Base-by-base conservation (phyloP, 2,888 invertebrate species). In the Sphinx pinastri region DNA sequence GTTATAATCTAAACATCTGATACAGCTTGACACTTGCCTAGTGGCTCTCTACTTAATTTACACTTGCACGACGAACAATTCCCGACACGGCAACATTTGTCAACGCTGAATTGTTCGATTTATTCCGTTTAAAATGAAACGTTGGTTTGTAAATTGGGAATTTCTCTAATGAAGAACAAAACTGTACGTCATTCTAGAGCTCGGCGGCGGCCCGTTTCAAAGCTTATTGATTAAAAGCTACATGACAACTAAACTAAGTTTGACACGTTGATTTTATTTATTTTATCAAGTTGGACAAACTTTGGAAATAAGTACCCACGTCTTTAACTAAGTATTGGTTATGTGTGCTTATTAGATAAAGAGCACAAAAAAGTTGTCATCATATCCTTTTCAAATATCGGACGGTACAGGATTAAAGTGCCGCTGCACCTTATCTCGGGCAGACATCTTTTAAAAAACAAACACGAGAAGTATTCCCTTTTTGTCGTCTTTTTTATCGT, bases 391-490 rank as follows among this genome's bases (percentile, higher is more conserved):
- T 93, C 92, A 93, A 93, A 93, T 93, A 93, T 93, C 92, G 90
- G 89, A 88, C 91, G 91, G 89, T 87, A 84, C 83, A 88, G 92
- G 93, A 93, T 93, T 93, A 93, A 94, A 93, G 93, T 88, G 93
- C 93, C 93, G 93, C 92, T 88, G 84, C 84, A 85, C 87, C 89
- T 93, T 93, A 94, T 94, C 93, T 92, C 79, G 83, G 84, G 88
- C 91, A 93, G 93, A 93, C 93, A 94, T 94, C 93, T 93, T 92
- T 93, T 93, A 93, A 93, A 94, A 93, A 94, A 93, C 93, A 94
- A 93, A 93, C 93, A 93, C 87, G 88, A 92, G 87, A 87, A 88
- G 89, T 92, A 89, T 91, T 88, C 89, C 90, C 89, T 92, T 92
- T 93, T 93, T 92, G 89, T 92, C 84, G 85, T 88, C 83, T 93